Percentiles rank a stretch among this genome's conserved stretches.
phyloP scores from a whole-genome alignment of 1,140 invertebrate species.

The Drosophila biarmipes region DNA sequence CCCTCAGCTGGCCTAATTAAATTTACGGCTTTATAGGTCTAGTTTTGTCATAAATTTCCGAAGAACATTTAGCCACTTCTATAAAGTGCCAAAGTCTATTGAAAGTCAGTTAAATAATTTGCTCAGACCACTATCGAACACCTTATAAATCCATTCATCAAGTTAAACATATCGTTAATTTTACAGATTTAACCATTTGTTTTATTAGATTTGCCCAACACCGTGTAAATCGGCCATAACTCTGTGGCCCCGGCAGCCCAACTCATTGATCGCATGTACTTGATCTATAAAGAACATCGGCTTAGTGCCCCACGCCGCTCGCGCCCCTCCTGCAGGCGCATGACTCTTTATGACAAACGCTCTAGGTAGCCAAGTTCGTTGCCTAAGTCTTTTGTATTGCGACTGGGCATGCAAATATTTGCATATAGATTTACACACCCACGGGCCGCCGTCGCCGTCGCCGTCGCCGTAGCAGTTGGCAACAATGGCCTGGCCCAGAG shows the following conservation, averaged over 20 bases:
- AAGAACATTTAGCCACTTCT: neutral
- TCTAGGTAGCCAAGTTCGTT: constrained; percentile 65
- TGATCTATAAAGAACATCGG: constrained; percentile 55
- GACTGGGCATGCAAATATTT: constrained; percentile 71
- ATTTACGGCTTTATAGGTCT: neutral
- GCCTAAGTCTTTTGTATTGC: constrained; percentile 74
- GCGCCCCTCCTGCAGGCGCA: constrained; percentile 12
- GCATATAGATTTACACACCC: constrained; percentile 75
- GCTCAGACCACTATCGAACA: constrained; percentile 7
- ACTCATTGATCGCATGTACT: constrained; percentile 51
- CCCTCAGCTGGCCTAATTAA: neutral
- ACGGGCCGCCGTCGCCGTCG: constrained; percentile 22
- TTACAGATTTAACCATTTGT: constrained; percentile 37
- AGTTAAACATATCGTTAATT: constrained; percentile 29
- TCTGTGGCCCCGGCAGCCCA: neutral
- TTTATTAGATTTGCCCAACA: constrained; percentile 34
- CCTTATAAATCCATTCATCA: constrained; percentile 34
- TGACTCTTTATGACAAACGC: constrained; percentile 60
- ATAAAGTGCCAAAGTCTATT: neutral
- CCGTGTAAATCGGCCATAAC: constrained; percentile 34
- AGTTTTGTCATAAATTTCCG: neutral
- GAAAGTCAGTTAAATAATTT: constrained; percentile 12
- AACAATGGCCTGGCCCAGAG: constrained; percentile 54
- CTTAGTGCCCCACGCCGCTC: constrained; percentile 21
- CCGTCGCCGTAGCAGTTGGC: constrained; percentile 25